These are phyloP conservation scores for Delia radicum DNA, from an alignment of 1,140 invertebrate species.

Conservation along the genomic window DNA sequence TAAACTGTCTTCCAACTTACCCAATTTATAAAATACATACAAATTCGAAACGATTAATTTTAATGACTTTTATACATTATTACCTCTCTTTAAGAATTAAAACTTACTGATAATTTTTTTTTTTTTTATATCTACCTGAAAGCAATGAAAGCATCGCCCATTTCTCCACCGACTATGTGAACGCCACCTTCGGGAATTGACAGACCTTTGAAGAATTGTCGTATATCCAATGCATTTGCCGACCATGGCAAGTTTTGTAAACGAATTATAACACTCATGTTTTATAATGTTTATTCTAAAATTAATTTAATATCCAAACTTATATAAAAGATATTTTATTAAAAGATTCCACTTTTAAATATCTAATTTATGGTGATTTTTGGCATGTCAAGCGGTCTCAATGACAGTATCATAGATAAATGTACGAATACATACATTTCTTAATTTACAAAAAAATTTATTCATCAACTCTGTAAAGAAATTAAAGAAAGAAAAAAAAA, in stretches of 20 bases:
- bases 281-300: constrained; percentile 22
- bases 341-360: not conserved
- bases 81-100: not conserved
- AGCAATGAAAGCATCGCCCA: constrained; percentile 98
- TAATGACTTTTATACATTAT: not conserved
- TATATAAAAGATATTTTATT: not conserved
- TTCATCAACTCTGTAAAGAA: not conserved
- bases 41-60: not conserved
- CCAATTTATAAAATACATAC: not conserved
- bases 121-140: constrained; percentile 71
- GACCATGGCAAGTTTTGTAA: constrained; percentile 96
- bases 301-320: not conserved
- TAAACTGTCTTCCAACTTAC: no score
- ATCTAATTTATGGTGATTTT: not conserved
- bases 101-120: not conserved
- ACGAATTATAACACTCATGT: constrained; percentile 97
- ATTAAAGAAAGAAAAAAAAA: not conserved
- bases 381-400: not conserved
- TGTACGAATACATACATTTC: not conserved
- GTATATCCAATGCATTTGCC: constrained; percentile 94
- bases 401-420: not conserved
- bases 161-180: constrained; percentile 96
- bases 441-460: not conserved
- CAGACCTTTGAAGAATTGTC: constrained; percentile 92
- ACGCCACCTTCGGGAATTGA: constrained; percentile 97